These are phyloP conservation scores for Eremophila alpestris DNA, from an alignment of 2,797 vertebrate genomes.

Conservation along the genomic window DNA sequence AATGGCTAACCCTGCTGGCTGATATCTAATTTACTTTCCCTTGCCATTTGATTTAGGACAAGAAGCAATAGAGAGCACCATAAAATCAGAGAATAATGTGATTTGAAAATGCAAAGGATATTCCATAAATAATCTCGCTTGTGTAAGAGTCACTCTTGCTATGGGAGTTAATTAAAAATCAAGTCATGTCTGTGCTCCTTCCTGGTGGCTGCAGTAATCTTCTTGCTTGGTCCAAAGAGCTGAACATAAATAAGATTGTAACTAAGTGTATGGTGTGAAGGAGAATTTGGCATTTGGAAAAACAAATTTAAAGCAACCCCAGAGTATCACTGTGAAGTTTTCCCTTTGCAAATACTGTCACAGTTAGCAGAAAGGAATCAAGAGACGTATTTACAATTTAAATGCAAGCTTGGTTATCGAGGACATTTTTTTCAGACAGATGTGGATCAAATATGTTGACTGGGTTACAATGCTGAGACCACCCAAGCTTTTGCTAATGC, in stretches of 20 bases:
- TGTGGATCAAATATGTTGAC: slow-evolving; percentile 45
- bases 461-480: slow-evolving; percentile 49
- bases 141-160: background rate
- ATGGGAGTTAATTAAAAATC: background rate
- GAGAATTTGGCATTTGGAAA: slow-evolving; percentile 25
- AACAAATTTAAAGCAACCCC: slow-evolving; percentile 24
- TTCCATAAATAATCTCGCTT: slow-evolving; percentile 9
- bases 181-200: slow-evolving; percentile 3
- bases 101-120: background rate
- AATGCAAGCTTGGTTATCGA: slow-evolving; percentile 38
- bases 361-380: slow-evolving; percentile 49
- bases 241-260: slow-evolving; percentile 18
- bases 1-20: background rate
- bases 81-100: slow-evolving; percentile 5
- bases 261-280: slow-evolving; percentile 22
- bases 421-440: slow-evolving; percentile 43
- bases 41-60: background rate
- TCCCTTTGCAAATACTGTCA: slow-evolving; percentile 14
- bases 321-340: slow-evolving; percentile 38
- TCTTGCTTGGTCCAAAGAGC: slow-evolving; percentile 10
- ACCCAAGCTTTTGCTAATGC: slow-evolving; percentile 62
- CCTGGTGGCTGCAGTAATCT: background rate
- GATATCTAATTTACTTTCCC: background rate
- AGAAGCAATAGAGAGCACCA: fast-evolving
- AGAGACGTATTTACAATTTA: slow-evolving; percentile 67